Percentiles rank a stretch among this genome's conserved stretches.
phyloP scores from a whole-genome alignment of 2,888 invertebrate genomes.

The Drosophila paracracens region DNA sequence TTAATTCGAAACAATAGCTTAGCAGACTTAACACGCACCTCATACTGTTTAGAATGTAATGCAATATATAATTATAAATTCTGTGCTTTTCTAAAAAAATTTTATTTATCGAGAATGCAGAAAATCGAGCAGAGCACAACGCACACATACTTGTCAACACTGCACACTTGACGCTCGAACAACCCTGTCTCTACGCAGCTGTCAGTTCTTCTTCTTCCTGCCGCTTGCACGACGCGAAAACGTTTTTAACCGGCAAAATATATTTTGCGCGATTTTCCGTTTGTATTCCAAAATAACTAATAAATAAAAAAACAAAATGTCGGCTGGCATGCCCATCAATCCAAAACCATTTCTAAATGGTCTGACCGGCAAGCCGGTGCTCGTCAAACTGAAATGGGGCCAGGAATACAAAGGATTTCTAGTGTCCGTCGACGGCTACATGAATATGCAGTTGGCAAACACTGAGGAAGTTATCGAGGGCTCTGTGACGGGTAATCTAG shows the following conservation, averaged over 20 bases:
- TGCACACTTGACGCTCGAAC: not conserved
- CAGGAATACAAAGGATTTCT: constrained; percentile 99
- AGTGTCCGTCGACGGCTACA: constrained; percentile 99
- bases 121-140: not conserved
- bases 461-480: constrained; percentile 99
- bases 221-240: constrained; percentile 47
- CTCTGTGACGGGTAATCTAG: constrained; percentile 93
- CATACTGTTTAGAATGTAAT: not conserved
- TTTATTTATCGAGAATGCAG: constrained; percentile 2
- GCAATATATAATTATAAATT: not conserved
- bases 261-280: constrained; percentile 22
- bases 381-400: constrained; percentile 99
- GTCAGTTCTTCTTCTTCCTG: constrained; percentile 39
- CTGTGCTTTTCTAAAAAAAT: not conserved
- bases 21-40: not conserved
- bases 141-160: constrained; percentile 16
- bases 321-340: constrained; percentile 97
- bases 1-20: not conserved
- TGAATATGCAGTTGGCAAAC: constrained; percentile 99
- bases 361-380: constrained; percentile 98
- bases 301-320: constrained; percentile 73
- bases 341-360: constrained; percentile 99
- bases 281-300: constrained; percentile 42
- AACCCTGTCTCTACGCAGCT: constrained; percentile 17
- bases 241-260: constrained; percentile 60